Percentiles rank a stretch among this genome's conserved stretches.
Conservation (phyloP, 1,140 invertebrate species). For the Prorops nasuta region DNA sequence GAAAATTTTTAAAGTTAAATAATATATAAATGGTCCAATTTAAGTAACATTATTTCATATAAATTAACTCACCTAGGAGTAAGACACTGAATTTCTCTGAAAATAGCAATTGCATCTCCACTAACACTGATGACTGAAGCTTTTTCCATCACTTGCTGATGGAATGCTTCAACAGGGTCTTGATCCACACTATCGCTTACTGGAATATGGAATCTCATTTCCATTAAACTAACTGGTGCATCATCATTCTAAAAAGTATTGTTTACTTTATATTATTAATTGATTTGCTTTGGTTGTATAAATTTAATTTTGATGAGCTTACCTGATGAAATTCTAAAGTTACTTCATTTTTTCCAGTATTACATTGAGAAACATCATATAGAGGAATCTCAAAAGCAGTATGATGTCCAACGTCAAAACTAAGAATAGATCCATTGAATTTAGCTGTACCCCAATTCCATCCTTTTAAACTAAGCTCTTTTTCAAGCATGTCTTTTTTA, state of each 20-base stretch:
- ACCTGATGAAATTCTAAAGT: conserved; percentile 97
- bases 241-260: conserved; percentile 82
- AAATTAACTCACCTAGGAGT: conserved; percentile 81
- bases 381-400: conserved; percentile 96
- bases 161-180: conserved; percentile 93
- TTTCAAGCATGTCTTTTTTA: conserved; percentile 82
- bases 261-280: neutral
- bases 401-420: conserved; percentile 87
- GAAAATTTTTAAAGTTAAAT: conserved; percentile 41
- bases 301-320: conserved; percentile 12
- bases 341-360: conserved; percentile 98
- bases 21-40: neutral
- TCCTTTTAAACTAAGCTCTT: conserved; percentile 92
- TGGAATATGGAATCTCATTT: conserved; percentile 98
- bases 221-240: conserved; percentile 92
- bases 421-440: conserved; percentile 88
- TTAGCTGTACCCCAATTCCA: conserved; percentile 99
- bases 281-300: conserved; percentile 1
- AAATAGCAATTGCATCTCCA: conserved; percentile 96
- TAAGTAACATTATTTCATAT: conserved; percentile 1
- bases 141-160: conserved; percentile 93
- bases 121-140: conserved; percentile 97
- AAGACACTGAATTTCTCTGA: conserved; percentile 95
- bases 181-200: conserved; percentile 78
- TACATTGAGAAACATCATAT: conserved; percentile 93